Evolutionary conservation across 2,797 vertebrate genomes (phyloP), one percentile per base, ranked within the genome.

Genomic region (Atherinosoma microstoma): DNA sequence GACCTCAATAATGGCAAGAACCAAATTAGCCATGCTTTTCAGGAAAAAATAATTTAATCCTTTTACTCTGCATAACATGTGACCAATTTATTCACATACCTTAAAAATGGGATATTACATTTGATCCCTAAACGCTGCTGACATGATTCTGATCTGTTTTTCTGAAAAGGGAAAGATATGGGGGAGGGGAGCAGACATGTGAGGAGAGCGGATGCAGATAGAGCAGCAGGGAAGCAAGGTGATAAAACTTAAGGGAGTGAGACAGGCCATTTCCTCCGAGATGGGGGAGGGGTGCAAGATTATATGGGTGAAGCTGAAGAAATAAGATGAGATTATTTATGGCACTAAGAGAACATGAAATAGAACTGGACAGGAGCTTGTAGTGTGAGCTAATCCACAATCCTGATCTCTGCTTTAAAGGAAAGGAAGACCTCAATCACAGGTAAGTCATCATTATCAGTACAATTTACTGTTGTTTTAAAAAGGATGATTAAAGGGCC

Each of bases 281-380:
- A 32, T 67, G 72, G 75, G 13, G 66, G 67, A 66, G 29, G 73
- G 54, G 56, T 64, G 40, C 15, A 5, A 53, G 65, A 36, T 20
- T 56, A 72, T 78, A 61, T 71, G 63, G 64, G 77, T 67, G 53
- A 75, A 71, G 73, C 66, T 64, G 66, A 20, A 86, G 62, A 82
- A 76, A 71, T 70, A 35, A 80, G 54, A 84, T 79, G 75, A 75
- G 73, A 86, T 87, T 80, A 84, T 90, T 85, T 85, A 70, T 76
- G 79, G 71, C 70, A 83, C 79, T 83, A 62, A 78, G 73, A 62
- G 35, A 75, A 79, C 63, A 72, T 84, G 71, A 85, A 85, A 80
- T 71, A 67, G 64, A 79, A 56, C 57, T 60, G 57, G 57, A 60
- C 36, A 69, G 29, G 60, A 15, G 61, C 30, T 83, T 75, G 57